These are phyloP conservation scores for Suricata suricatta DNA, from an alignment of 2,113 vertebrate genomes.

Conservation along the genomic window DNA sequence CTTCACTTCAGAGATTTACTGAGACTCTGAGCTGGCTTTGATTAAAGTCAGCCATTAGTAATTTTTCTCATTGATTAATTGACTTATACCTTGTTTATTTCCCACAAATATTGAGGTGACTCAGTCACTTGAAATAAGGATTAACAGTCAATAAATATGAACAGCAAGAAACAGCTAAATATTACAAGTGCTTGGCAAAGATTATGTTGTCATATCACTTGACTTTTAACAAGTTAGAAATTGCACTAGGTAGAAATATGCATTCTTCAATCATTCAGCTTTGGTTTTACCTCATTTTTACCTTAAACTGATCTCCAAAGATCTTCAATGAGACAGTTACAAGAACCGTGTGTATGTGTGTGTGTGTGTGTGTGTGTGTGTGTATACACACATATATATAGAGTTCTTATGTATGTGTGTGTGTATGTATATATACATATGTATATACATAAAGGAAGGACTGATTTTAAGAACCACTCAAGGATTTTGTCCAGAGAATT, in stretches of 20 bases:
- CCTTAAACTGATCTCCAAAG: constrained; percentile 3
- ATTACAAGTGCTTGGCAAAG: neutral
- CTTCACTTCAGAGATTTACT: neutral
- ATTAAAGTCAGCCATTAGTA: neutral
- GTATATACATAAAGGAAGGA: neutral
- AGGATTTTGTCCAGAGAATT: constrained; percentile 7
- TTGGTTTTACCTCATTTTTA: neutral
- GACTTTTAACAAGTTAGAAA: neutral
- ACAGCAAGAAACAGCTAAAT: neutral
- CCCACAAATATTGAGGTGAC: neutral
- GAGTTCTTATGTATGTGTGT: too few species aligned
- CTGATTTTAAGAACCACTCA: neutral
- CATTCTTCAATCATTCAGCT: neutral
- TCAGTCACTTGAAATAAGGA: neutral
- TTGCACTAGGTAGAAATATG: neutral
- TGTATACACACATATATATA: too few species aligned
- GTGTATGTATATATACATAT: too few species aligned
- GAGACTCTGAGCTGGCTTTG: neutral
- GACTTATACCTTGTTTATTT: neutral
- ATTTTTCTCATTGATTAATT: neutral
- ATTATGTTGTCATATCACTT: neutral
- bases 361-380: too few species aligned
- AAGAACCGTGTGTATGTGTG: neutral
- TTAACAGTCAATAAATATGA: neutral
- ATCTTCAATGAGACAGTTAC: neutral